Conservation (phyloP, 2,888 invertebrate species). For the Entomobrya multifasciata region DNA sequence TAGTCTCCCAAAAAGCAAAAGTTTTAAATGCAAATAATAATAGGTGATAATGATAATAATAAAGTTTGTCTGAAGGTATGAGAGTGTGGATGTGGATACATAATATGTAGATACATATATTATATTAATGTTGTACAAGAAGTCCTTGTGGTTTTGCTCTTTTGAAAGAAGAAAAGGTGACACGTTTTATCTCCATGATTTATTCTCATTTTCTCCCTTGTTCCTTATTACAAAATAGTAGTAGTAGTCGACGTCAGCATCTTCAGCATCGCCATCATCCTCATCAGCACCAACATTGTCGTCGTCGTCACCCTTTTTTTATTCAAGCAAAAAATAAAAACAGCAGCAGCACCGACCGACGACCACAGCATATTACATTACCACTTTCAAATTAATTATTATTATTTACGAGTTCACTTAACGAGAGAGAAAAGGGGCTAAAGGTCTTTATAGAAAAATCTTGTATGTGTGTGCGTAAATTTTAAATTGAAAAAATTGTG, state of each 20-base stretch:
- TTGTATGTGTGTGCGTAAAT: background rate
- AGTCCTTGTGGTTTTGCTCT: constrained; percentile 59
- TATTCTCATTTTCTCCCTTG: constrained; percentile 53
- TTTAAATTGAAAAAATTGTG: constrained; percentile 10
- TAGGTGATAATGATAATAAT: constrained; percentile 38
- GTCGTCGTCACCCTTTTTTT: constrained; percentile 18
- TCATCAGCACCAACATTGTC: constrained; percentile 25
- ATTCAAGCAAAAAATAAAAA: constrained; percentile 22
- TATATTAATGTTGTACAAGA: too few species aligned
- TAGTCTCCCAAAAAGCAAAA: constrained; percentile 25
- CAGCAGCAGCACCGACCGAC: background rate
- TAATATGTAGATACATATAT: background rate
- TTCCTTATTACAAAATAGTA: background rate
- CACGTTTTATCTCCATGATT: constrained; percentile 68
- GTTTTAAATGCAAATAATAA: constrained; percentile 36
- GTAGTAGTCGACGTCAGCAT: background rate
- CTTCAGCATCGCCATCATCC: constrained; percentile 38
- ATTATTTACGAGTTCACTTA: constrained; percentile 48
- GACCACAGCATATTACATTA: constrained; percentile 34
- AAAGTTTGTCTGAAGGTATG: constrained; percentile 36
- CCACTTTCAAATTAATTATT: constrained; percentile 46
- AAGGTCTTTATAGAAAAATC: background rate
- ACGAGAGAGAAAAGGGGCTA: constrained; percentile 6
- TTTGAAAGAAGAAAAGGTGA: constrained; percentile 46
- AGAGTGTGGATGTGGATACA: too few species aligned